A percentile compares a stretch with the other conserved stretches of the same genome.
Evolutionary conservation across 2,888 invertebrate species (phyloP).

Genomic region (Chrysina gloriosa): DNA sequence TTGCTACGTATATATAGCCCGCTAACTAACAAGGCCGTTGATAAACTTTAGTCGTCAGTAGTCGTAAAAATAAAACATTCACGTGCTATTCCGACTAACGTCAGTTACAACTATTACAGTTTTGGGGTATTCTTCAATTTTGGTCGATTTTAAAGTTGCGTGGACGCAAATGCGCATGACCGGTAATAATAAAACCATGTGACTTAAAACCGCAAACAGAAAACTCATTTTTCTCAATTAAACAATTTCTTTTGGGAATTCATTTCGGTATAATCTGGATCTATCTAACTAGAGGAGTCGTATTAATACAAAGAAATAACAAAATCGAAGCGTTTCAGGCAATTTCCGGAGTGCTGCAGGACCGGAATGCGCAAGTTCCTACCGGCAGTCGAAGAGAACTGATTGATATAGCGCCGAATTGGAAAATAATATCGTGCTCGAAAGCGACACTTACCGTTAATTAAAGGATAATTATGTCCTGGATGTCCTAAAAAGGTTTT

Average conservation of each 20-base stretch:
- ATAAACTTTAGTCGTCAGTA: constrained; percentile 56
- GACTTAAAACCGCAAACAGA: constrained; percentile 46
- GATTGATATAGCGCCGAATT: constrained; percentile 30
- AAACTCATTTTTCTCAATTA: constrained; percentile 45
- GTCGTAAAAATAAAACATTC: constrained; percentile 59
- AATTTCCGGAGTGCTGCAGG: constrained; percentile 36
- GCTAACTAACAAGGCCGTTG: constrained; percentile 51
- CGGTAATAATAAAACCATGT: constrained; percentile 51
- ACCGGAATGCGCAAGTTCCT: constrained; percentile 45
- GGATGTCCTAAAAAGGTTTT: constrained; percentile 88
- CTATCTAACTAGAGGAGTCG: background rate
- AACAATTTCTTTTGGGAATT: constrained; percentile 23
- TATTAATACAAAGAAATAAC: background rate
- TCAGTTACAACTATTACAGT: constrained; percentile 44
- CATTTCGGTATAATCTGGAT: constrained; percentile 10
- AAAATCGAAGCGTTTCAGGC: constrained; percentile 4
- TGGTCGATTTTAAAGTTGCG: constrained; percentile 40
- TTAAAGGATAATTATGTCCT: constrained; percentile 82
- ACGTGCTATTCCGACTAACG: constrained; percentile 54
- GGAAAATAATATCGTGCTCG: constrained; percentile 9
- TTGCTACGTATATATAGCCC: background rate
- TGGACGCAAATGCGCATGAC: constrained; percentile 47
- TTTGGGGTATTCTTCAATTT: constrained; percentile 35
- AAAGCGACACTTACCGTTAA: constrained; percentile 73
- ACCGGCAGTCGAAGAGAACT: constrained; percentile 33